phyloP scores from a whole-genome alignment of 92 coral and sea anemone genomes.

The Bergia sp. region DNA sequence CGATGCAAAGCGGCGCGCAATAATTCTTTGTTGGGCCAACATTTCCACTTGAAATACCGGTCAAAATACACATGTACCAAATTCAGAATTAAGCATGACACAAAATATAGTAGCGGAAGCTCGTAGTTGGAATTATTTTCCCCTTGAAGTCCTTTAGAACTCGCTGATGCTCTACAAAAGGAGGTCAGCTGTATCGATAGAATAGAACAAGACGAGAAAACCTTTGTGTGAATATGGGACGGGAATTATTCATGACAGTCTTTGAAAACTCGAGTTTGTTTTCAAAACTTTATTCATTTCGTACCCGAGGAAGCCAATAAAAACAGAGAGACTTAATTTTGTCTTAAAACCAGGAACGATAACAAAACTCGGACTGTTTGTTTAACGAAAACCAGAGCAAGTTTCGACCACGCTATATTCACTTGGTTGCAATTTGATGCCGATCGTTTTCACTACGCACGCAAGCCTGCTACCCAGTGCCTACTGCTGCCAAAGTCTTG shows the following conservation, averaged over 20 bases:
- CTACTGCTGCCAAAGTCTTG: not conserved
- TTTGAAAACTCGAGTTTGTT: slow-evolving; percentile 8
- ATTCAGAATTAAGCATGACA: not conserved
- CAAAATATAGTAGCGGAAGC: not conserved
- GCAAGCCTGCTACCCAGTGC: not conserved
- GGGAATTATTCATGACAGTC: slow-evolving; percentile 3
- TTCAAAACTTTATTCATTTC: slow-evolving; percentile 2
- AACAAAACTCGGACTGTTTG: slow-evolving; percentile 23
- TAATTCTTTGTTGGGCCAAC: slow-evolving; percentile 18
- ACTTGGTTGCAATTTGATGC: slow-evolving; percentile 12
- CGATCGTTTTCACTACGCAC: not conserved
- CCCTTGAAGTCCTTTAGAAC: not conserved
- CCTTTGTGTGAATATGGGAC: slow-evolving; percentile 18
- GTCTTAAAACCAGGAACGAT: slow-evolving; percentile 2
- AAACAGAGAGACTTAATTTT: not conserved
- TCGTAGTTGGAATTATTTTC: not conserved
- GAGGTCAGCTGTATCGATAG: slow-evolving; percentile 5
- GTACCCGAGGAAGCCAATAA: slow-evolving; percentile 13
- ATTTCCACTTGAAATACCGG: slow-evolving; percentile 19
- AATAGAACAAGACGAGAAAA: not conserved
- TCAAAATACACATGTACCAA: not conserved
- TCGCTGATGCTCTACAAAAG: not conserved
- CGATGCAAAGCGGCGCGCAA: slow-evolving; percentile 21
- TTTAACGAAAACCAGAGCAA: slow-evolving; percentile 8
- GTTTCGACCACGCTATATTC: slow-evolving; percentile 9